These are phyloP conservation scores for Cygnus olor DNA, from an alignment of 2,797 vertebrate species.

Conservation along the genomic window DNA sequence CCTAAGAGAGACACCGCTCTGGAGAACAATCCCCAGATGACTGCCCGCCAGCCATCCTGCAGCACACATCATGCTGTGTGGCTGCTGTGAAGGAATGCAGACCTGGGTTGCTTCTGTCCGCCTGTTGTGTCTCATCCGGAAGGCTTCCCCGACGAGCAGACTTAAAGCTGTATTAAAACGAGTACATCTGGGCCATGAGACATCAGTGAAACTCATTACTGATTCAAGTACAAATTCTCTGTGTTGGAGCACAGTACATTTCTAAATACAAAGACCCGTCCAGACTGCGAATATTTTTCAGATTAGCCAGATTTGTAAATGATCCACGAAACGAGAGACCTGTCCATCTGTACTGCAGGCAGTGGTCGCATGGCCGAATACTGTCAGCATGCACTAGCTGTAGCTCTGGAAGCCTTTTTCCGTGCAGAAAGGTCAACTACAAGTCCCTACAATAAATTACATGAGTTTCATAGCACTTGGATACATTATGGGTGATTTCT, in stretches of 20 bases:
- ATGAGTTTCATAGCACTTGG: neutral
- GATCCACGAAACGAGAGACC: neutral
- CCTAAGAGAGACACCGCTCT: neutral
- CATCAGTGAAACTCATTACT: neutral
- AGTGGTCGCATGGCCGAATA: neutral
- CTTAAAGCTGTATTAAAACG: neutral
- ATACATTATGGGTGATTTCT: neutral
- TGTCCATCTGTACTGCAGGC: neutral
- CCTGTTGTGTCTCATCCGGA: conserved; percentile 12
- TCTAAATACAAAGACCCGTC: neutral
- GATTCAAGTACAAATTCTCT: neutral
- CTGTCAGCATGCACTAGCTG: neutral
- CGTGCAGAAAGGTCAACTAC: neutral
- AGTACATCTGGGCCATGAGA: neutral
- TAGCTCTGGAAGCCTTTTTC: neutral
- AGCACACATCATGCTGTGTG: neutral
- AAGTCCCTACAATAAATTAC: neutral
- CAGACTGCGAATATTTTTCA: neutral
- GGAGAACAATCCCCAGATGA: neutral
- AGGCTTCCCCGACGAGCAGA: neutral
- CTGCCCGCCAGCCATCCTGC: neutral
- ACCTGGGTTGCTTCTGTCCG: neutral
- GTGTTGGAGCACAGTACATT: neutral
- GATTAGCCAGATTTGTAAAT: neutral
- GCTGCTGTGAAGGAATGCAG: neutral